These are phyloP conservation scores for Atrina japonica DNA, from an alignment of 2,888 invertebrate genomes.

Conservation along the genomic window DNA sequence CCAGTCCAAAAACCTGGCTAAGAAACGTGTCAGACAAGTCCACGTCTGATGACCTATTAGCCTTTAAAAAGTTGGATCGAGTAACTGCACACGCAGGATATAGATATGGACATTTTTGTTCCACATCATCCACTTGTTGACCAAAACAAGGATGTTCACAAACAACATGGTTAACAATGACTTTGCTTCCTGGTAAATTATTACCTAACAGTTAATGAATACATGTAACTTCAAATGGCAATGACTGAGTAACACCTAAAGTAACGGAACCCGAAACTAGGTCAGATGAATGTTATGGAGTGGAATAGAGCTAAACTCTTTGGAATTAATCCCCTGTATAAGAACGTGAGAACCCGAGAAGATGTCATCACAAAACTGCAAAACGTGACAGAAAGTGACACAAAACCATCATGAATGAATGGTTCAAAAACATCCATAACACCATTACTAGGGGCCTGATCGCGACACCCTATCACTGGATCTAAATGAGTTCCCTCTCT, in stretches of 20 bases:
- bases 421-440: constrained; percentile 40
- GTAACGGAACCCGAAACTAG: constrained; percentile 38
- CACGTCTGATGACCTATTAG: background rate
- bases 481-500: too few relatives aligned
- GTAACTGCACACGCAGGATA: constrained; percentile 32
- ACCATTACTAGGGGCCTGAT: constrained; percentile 5
- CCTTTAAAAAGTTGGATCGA: constrained; percentile 9
- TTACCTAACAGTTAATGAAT: constrained; percentile 42
- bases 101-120: background rate
- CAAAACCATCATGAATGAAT: constrained; percentile 44
- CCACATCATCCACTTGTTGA: background rate
- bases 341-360: constrained; percentile 32
- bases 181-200: constrained; percentile 42
- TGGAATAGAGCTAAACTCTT: constrained; percentile 34
- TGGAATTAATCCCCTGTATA: constrained; percentile 43
- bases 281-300: constrained; percentile 41
- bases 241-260: constrained; percentile 33
- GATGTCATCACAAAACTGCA: constrained; percentile 36
- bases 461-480: too few relatives aligned
- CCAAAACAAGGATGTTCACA: constrained; percentile 4
- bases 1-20: constrained; percentile 4
- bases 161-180: constrained; percentile 33
- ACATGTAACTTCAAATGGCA: constrained; percentile 42
- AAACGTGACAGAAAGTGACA: constrained; percentile 33
- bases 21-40: constrained; percentile 27